Conservation (phyloP, 1,140 invertebrate species). For the Mya arenaria region DNA sequence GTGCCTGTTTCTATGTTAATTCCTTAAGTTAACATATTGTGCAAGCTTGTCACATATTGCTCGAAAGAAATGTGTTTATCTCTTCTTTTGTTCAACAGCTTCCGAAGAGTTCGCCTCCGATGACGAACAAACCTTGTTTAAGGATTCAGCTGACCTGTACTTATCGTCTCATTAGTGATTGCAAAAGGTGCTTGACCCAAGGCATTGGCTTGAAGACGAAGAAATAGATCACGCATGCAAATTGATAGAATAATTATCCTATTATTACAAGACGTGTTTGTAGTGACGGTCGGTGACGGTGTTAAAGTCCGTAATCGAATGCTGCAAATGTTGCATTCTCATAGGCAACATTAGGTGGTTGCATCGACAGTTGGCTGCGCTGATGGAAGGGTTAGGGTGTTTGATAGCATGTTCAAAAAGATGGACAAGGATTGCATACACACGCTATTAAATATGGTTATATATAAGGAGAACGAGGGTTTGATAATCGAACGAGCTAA, state of each 20-base stretch:
- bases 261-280: slow-evolving; percentile 26
- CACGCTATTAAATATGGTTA: not conserved
- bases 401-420: slow-evolving; percentile 30
- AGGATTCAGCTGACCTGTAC: too few species aligned
- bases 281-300: not conserved
- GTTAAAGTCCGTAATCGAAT: not conserved
- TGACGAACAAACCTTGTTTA: too few species aligned
- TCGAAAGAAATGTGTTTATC: too few species aligned
- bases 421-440: not conserved
- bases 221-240: slow-evolving; percentile 20
- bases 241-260: slow-evolving; percentile 1
- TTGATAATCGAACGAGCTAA: slow-evolving; percentile 19
- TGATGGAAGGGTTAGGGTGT: not conserved
- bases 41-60: too few species aligned
- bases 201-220: slow-evolving; percentile 37
- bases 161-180: not conserved
- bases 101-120: too few species aligned
- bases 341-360: slow-evolving; percentile 33
- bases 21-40: too few species aligned
- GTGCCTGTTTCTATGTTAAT: too few species aligned
- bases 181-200: not conserved
- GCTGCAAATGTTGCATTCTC: slow-evolving; percentile 43
- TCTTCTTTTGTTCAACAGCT: too few species aligned
- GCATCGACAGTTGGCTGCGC: slow-evolving; percentile 12
- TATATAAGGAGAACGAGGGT: not conserved